Percentiles rank a stretch among this genome's conserved stretches.
phyloP scores from a whole-genome alignment of 2,113 vertebrate genomes.

The Otocyon megalotis region DNA sequence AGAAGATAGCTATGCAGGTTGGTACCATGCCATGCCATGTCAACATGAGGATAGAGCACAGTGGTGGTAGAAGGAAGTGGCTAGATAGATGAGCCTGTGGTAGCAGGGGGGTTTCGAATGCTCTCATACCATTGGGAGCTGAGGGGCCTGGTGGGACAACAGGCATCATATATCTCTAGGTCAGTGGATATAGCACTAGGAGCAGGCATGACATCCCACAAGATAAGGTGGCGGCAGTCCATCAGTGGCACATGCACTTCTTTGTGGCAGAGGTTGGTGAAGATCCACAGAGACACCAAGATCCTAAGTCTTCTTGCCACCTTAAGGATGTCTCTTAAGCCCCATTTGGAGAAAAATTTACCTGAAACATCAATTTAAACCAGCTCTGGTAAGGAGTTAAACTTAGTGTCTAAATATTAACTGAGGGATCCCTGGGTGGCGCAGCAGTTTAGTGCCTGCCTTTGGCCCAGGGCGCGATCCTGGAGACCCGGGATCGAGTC shows the following conservation, averaged over 20 bases:
- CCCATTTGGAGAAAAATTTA: background rate
- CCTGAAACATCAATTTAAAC: background rate
- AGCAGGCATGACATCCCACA: background rate
- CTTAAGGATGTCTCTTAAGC: background rate
- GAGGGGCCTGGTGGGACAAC: background rate
- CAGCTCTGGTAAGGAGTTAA: background rate
- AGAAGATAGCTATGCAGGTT: background rate
- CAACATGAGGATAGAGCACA: accelerated
- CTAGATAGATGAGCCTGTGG: background rate
- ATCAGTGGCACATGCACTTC: background rate
- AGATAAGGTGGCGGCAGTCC: background rate
- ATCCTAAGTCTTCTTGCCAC: background rate
- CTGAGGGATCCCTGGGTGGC: no score
- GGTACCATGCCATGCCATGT: background rate
- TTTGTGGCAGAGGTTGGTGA: background rate
- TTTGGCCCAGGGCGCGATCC: no score
- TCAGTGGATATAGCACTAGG: background rate
- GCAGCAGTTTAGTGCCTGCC: no score
- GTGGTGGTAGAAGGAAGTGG: background rate
- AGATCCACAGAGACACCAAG: background rate
- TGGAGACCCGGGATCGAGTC: no score
- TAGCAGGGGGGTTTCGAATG: background rate
- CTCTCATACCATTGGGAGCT: background rate
- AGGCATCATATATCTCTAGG: background rate
- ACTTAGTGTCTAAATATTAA: conserved; percentile 2